Conservation (phyloP, 2,797 vertebrate species). For the Myripristis jacobus region DNA sequence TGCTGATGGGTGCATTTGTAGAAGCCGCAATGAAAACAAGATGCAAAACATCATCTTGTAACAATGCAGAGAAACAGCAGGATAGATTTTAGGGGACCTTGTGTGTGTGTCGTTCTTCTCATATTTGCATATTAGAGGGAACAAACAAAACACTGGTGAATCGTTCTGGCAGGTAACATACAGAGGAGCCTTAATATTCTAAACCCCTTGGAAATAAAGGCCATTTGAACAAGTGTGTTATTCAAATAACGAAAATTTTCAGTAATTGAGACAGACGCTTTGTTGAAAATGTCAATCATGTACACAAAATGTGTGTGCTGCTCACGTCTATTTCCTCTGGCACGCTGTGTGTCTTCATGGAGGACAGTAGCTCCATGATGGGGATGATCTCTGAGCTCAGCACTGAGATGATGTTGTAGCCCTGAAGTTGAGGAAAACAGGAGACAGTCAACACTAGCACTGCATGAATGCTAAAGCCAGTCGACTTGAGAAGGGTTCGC, state of each 20-base stretch:
- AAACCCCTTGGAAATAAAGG: constrained; percentile 21
- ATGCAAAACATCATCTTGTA: background rate
- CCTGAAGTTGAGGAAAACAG: constrained; percentile 76
- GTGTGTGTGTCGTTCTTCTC: background rate
- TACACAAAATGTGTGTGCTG: constrained; percentile 14
- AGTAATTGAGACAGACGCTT: background rate
- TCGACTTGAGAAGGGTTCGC: background rate
- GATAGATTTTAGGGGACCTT: constrained; percentile 11
- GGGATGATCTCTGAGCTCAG: constrained; percentile 94
- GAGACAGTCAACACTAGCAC: background rate
- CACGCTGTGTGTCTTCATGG: constrained; percentile 97
- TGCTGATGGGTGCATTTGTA: constrained; percentile 38
- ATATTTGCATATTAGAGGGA: constrained; percentile 51
- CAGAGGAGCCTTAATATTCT: constrained; percentile 4
- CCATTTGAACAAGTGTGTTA: constrained; percentile 1
- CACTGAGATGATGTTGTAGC: constrained; percentile 95
- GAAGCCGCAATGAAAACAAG: background rate
- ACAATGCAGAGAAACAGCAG: constrained; percentile 6
- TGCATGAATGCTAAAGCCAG: background rate
- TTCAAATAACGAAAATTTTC: background rate
- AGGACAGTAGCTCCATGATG: constrained; percentile 96
- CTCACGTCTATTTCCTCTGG: constrained; percentile 94
- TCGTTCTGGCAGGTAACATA: constrained; percentile 40
- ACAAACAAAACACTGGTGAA: constrained; percentile 23
- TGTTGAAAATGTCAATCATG: background rate